phyloP scores from a whole-genome alignment of 2,888 invertebrate genomes.

The Taphrorychus bicolor region DNA sequence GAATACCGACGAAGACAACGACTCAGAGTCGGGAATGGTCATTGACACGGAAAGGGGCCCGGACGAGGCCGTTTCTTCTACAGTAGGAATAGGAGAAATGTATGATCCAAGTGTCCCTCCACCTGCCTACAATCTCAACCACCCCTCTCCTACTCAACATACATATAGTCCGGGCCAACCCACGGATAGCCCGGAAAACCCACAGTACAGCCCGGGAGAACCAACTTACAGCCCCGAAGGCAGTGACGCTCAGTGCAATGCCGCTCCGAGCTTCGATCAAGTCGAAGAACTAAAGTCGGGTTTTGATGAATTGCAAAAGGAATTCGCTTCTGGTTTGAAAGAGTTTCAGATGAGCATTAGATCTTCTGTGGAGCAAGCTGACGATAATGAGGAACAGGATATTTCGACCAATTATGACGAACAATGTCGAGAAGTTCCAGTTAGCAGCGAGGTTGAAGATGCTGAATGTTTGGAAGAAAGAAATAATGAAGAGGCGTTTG shows the following conservation, averaged over 20 bases:
- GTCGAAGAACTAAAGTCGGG: constrained; percentile 20
- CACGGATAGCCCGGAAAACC: constrained; percentile 17
- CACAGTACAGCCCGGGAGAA: constrained; percentile 26
- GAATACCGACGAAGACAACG: constrained; percentile 61
- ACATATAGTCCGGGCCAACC: constrained; percentile 23
- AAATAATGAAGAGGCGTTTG: neutral
- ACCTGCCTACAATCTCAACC: too few species aligned
- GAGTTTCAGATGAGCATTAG: constrained; percentile 6
- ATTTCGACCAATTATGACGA: too few species aligned
- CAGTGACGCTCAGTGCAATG: neutral
- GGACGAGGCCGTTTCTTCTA: constrained; percentile 44
- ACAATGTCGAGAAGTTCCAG: too few species aligned
- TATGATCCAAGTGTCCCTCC: too few species aligned
- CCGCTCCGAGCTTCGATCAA: neutral
- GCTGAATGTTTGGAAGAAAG: neutral
- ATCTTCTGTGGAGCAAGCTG: too few species aligned
- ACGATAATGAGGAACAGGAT: too few species aligned
- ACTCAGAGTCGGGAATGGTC: constrained; percentile 65
- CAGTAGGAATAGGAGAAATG: constrained; percentile 5
- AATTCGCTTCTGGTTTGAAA: constrained; percentile 23
- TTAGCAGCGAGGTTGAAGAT: neutral
- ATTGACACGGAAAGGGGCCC: constrained; percentile 61
- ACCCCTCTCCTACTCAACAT: neutral
- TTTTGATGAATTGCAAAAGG: constrained; percentile 20
- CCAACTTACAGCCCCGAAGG: constrained; percentile 20